phyloP scores from a whole-genome alignment of 2,797 vertebrate genomes.

The Sebastes melanostomus region DNA sequence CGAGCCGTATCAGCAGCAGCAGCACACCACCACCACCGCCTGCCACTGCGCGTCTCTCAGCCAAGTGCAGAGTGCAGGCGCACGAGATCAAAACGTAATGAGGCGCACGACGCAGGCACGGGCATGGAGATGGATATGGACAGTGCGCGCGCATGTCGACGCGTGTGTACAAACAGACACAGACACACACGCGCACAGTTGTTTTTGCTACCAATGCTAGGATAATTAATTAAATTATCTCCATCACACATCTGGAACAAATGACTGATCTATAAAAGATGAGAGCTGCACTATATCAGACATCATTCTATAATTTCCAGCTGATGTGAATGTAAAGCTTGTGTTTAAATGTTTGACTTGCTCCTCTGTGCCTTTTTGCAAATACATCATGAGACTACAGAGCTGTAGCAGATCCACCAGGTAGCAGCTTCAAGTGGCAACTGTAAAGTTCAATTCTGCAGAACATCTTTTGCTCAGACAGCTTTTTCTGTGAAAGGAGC shows the following conservation, averaged over 20 bases:
- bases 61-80: constrained; percentile 38
- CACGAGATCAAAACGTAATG: constrained; percentile 54
- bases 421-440: too few species aligned
- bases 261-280: neutral
- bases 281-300: neutral
- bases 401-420: too few species aligned
- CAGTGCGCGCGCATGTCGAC: constrained; percentile 16
- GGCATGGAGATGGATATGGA: constrained; percentile 15
- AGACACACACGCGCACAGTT: neutral
- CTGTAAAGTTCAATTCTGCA: too few species aligned
- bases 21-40: constrained; percentile 20
- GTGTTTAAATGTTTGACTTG: too few species aligned
- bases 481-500: too few species aligned
- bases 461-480: too few species aligned
- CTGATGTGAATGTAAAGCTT: neutral
- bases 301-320: neutral
- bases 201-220: neutral
- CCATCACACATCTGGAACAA: neutral
- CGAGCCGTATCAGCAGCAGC: constrained; percentile 8
- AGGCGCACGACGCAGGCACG: constrained; percentile 57
- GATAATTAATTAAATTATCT: neutral
- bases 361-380: too few species aligned
- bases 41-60: constrained; percentile 38
- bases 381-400: too few species aligned
- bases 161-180: constrained; percentile 24